Conservation (phyloP, 2,888 invertebrate species). For the Leptopterna dolabrata region DNA sequence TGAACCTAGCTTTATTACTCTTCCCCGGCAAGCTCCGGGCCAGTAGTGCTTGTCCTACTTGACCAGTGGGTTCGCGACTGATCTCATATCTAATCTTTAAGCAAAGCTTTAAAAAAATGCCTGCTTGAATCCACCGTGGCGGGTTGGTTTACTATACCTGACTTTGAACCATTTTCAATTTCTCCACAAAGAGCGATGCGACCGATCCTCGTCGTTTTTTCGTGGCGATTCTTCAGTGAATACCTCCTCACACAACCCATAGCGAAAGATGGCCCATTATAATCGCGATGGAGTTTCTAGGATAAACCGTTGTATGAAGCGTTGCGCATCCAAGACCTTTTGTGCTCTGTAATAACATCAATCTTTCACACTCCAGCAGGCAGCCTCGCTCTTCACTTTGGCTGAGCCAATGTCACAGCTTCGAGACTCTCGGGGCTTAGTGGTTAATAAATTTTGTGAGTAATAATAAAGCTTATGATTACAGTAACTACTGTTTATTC, state of each 20-base stretch:
- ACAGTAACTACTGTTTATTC: too few relatives aligned
- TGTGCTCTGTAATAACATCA: conserved; percentile 11
- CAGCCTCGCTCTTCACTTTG: neutral
- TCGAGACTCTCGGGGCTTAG: neutral
- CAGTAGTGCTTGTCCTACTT: too few relatives aligned
- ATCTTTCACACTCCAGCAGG: neutral
- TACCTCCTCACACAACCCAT: neutral
- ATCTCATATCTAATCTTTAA: too few relatives aligned
- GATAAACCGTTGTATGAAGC: neutral
- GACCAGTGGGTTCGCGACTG: too few relatives aligned
- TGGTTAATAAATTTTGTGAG: too few relatives aligned
- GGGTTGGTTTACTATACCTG: too few relatives aligned
- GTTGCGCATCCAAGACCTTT: neutral
- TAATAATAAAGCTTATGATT: too few relatives aligned
- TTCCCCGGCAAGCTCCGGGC: too few relatives aligned
- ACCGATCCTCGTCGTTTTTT: neutral
- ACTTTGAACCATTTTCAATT: neutral
- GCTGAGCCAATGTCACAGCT: neutral
- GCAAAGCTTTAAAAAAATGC: too few relatives aligned
- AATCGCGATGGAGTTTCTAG: neutral
- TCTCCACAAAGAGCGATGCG: neutral
- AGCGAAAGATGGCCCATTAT: neutral
- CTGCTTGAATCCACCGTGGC: too few relatives aligned
- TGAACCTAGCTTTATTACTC: too few relatives aligned
- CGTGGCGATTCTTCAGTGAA: neutral